Conservation (phyloP, 2,888 invertebrate genomes). For the Limnephilus rhombicus region DNA sequence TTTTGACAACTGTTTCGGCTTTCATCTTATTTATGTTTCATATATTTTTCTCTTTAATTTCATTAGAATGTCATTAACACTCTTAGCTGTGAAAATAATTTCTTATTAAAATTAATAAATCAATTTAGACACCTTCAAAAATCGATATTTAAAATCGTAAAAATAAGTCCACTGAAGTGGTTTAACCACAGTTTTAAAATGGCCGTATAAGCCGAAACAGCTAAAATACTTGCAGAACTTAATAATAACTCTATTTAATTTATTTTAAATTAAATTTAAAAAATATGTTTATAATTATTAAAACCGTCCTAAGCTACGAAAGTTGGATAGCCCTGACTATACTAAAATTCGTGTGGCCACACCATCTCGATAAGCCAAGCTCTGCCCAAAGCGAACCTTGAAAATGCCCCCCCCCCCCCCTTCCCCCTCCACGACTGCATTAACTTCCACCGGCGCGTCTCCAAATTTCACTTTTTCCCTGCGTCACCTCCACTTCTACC, state of each 20-base stretch:
- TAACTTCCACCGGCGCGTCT: not conserved
- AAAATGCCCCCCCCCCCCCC: not conserved
- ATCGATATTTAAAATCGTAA: too few species aligned
- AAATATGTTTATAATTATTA: not conserved
- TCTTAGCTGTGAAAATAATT: not conserved
- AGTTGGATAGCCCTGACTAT: not conserved
- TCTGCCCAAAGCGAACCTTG: conserved; percentile 1
- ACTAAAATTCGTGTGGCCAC: not conserved
- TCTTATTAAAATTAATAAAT: not conserved
- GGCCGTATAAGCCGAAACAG: too few species aligned
- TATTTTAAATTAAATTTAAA: too few species aligned
- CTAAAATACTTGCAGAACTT: too few species aligned
- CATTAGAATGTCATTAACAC: too few species aligned
- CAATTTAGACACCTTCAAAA: too few species aligned
- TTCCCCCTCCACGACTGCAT: not conserved
- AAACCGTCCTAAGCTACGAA: not conserved
- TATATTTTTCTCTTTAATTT: too few species aligned
- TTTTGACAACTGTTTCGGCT: too few species aligned
- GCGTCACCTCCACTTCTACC: not conserved
- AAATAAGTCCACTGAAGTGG: too few species aligned
- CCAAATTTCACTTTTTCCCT: not conserved
- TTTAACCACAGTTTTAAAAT: too few species aligned
- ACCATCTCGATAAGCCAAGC: not conserved
- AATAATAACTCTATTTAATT: too few species aligned
- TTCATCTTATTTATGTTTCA: too few species aligned